Percentiles rank a stretch among this genome's conserved stretches.
Conservation (phyloP, 2,888 invertebrate genomes). For the Caenorhabditis imperialis region DNA sequence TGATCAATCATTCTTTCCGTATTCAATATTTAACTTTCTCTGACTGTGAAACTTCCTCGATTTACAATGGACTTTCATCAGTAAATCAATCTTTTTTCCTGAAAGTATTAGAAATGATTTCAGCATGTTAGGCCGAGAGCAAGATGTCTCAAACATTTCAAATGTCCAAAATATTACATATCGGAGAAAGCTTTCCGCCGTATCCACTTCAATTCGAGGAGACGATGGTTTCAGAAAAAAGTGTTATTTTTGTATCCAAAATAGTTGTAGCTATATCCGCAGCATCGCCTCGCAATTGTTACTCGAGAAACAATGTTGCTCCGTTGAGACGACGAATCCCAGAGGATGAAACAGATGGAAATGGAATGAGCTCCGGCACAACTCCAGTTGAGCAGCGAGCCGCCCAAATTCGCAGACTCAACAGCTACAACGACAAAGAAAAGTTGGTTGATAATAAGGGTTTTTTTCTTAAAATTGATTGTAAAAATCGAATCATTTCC, state of each 20-base stretch:
- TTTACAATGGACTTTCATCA: too few relatives aligned
- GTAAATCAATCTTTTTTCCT: too few relatives aligned
- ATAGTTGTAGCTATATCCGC: conserved; percentile 16
- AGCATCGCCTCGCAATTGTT: conserved; percentile 38
- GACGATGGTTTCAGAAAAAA: conserved; percentile 30
- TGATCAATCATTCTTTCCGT: too few relatives aligned
- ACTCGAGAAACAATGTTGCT: conserved; percentile 8
- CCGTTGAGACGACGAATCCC: conserved; percentile 1
- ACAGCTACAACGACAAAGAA: conserved; percentile 14
- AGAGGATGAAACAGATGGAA: conserved; percentile 27
- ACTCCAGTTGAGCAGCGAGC: conserved; percentile 43
- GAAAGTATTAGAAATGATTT: too few relatives aligned
- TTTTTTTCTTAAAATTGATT: too few relatives aligned
- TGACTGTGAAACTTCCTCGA: too few relatives aligned
- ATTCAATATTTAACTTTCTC: too few relatives aligned
- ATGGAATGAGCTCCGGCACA: conserved; percentile 11
- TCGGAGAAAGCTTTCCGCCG: conserved; percentile 37
- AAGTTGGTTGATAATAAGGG: conserved; percentile 1
- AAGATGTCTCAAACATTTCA: too few relatives aligned
- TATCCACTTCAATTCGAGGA: conserved; percentile 35
- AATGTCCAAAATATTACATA: conserved; percentile 44
- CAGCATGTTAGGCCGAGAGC: too few relatives aligned
- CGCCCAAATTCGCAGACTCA: conserved; percentile 23
- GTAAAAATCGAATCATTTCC: too few relatives aligned
- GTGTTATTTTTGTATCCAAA: not conserved